These are phyloP conservation scores for Danionella cerebrum DNA, from an alignment of 2,113 vertebrate genomes.

Conservation along the genomic window DNA sequence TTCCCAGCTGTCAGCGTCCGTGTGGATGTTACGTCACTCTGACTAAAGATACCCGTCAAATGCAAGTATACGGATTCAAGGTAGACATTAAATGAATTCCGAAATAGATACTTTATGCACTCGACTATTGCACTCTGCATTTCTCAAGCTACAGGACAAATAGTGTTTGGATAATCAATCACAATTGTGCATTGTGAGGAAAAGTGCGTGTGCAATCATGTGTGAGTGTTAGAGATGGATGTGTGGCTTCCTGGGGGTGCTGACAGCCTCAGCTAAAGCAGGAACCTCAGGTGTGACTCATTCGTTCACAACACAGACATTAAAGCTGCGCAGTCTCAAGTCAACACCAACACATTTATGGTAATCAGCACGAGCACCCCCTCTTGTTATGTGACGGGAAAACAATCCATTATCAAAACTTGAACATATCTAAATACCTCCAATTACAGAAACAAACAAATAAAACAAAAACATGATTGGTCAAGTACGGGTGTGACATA, in stretches of 20 bases:
- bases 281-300: conserved; percentile 44
- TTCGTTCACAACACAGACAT: conserved; percentile 7
- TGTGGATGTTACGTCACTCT: not conserved
- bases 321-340: not conserved
- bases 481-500: too few relatives aligned
- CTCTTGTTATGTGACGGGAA: too few relatives aligned
- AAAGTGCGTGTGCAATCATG: not conserved
- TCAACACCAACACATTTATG: not conserved
- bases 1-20: not conserved
- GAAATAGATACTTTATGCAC: too few relatives aligned
- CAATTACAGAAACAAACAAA: too few relatives aligned
- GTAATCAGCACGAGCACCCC: too few relatives aligned
- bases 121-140: too few relatives aligned
- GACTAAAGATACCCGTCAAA: not conserved
- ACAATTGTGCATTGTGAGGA: conserved; percentile 9
- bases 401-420: too few relatives aligned
- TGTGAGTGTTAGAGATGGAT: conserved; percentile 28
- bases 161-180: conserved; percentile 49
- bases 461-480: too few relatives aligned
- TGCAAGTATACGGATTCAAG: not conserved
- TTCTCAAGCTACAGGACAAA: not conserved
- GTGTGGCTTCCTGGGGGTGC: conserved; percentile 55
- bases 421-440: too few relatives aligned
- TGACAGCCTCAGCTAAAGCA: conserved; percentile 59
- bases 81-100: too few relatives aligned